A percentile compares a stretch with the other conserved stretches of the same genome.
phyloP scores from a whole-genome alignment of 1,140 invertebrate genomes.

The Lasaia peninsularis region DNA sequence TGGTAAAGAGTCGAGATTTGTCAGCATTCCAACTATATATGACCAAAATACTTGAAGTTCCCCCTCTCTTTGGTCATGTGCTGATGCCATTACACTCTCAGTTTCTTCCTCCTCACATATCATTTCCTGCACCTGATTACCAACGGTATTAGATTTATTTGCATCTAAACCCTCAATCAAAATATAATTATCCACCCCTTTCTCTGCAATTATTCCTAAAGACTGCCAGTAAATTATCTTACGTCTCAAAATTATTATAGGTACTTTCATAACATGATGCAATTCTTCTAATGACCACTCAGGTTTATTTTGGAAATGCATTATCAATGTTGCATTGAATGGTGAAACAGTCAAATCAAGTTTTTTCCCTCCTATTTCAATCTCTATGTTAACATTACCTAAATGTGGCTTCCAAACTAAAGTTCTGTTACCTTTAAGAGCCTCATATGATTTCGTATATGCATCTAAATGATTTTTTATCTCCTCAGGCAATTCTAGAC shows the following conservation, averaged over 20 bases:
- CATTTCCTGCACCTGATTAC: slow-evolving; percentile 79
- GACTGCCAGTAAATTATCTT: slow-evolving; percentile 96
- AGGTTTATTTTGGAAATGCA: slow-evolving; percentile 93
- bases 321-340: slow-evolving; percentile 95
- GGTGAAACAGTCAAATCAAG: slow-evolving; percentile 93
- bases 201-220: slow-evolving; percentile 89
- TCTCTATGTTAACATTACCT: slow-evolving; percentile 93
- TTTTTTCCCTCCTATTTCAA: slow-evolving; percentile 91
- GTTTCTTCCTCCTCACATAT: slow-evolving; percentile 93
- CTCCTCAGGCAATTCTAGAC: slow-evolving; percentile 88
- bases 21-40: slow-evolving; percentile 97
- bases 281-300: slow-evolving; percentile 92
- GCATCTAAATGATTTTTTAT: slow-evolving; percentile 89
- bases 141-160: slow-evolving; percentile 53
- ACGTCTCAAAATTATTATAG: slow-evolving; percentile 87
- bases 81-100: slow-evolving; percentile 95
- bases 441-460: slow-evolving; percentile 95
- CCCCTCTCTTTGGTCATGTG: slow-evolving; percentile 94
- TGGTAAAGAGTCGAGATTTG: slow-evolving; percentile 95
- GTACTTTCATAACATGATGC: slow-evolving; percentile 89
- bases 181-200: slow-evolving; percentile 84
- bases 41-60: slow-evolving; percentile 98
- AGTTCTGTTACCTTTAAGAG: slow-evolving; percentile 95
- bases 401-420: slow-evolving; percentile 96
- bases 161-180: slow-evolving; percentile 84